Evolutionary conservation across 2,113 vertebrate species (phyloP).

Genomic region (Nannobrachium achirus): DNA sequence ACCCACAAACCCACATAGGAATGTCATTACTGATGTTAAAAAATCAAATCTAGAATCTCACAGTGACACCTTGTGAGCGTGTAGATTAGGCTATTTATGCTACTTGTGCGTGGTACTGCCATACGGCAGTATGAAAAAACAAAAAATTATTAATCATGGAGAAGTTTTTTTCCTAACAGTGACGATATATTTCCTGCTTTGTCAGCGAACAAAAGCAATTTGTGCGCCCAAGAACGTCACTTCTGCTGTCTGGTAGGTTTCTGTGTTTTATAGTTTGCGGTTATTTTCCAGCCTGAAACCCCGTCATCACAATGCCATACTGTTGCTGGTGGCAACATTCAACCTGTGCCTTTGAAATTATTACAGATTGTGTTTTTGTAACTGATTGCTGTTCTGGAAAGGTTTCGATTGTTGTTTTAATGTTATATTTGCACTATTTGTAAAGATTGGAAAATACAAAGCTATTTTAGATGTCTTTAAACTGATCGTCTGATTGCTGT

Average conservation of each 20-base stretch:
- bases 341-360: constrained; percentile 10
- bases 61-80: too few species aligned
- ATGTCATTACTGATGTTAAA: too few species aligned
- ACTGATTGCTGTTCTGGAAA: not conserved
- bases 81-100: too few species aligned
- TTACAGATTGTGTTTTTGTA: constrained; percentile 1
- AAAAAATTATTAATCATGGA: too few species aligned
- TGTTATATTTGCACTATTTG: constrained; percentile 62
- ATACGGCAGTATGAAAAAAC: not conserved
- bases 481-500: not conserved
- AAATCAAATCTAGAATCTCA: too few species aligned
- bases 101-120: not conserved
- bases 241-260: not conserved
- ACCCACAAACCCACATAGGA: too few species aligned
- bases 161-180: too few species aligned
- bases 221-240: not conserved
- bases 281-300: not conserved
- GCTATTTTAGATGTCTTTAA: constrained; percentile 36
- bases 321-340: not conserved
- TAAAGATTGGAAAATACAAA: constrained; percentile 60
- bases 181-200: too few species aligned
- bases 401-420: constrained; percentile 33
- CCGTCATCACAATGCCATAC: not conserved
- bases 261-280: constrained; percentile 20
- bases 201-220: too few species aligned